Evolutionary conservation across 2,113 vertebrate genomes (phyloP).

Genomic region (Hippoglossus stenolepis): DNA sequence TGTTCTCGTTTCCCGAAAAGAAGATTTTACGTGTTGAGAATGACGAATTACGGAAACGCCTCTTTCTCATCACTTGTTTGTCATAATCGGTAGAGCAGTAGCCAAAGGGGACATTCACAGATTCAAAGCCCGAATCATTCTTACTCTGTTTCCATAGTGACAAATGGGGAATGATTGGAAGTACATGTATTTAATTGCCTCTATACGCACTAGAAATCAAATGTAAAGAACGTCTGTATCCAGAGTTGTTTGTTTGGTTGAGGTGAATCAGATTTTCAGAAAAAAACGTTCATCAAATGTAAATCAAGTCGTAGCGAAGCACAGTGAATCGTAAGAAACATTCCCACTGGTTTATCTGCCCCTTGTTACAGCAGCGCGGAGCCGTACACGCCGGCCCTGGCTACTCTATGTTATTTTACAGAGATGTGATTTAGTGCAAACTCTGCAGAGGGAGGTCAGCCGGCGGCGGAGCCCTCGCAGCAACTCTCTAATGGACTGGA

Average conservation of each 20-base stretch:
- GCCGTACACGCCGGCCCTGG: background rate
- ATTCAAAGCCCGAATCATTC: slow-evolving; percentile 20
- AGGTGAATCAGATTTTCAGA: background rate
- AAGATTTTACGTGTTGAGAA: slow-evolving; percentile 13
- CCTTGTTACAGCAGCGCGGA: background rate
- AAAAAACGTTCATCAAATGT: background rate
- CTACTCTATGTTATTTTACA: slow-evolving; percentile 40
- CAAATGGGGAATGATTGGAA: slow-evolving; percentile 9
- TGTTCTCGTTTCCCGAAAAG: slow-evolving; percentile 57
- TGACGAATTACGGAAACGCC: background rate
- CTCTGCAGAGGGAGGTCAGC: slow-evolving; percentile 63
- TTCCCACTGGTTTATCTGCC: slow-evolving; percentile 12
- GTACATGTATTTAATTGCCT: slow-evolving; percentile 39
- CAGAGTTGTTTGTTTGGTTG: too few species aligned
- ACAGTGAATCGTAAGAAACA: background rate
- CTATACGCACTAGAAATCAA: background rate
- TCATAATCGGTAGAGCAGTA: slow-evolving; percentile 5
- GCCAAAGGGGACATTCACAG: slow-evolving; percentile 7
- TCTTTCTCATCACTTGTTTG: slow-evolving; percentile 32
- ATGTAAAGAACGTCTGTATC: background rate
- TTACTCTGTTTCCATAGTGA: slow-evolving; percentile 52
- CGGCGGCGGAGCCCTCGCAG: slow-evolving; percentile 43
- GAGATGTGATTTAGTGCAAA: slow-evolving; percentile 63
- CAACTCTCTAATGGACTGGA: slow-evolving; percentile 70
- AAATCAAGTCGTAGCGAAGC: background rate